Base-by-base conservation (phyloP, 1,140 invertebrate species). In the Camponotus pennsylvanicus region DNA sequence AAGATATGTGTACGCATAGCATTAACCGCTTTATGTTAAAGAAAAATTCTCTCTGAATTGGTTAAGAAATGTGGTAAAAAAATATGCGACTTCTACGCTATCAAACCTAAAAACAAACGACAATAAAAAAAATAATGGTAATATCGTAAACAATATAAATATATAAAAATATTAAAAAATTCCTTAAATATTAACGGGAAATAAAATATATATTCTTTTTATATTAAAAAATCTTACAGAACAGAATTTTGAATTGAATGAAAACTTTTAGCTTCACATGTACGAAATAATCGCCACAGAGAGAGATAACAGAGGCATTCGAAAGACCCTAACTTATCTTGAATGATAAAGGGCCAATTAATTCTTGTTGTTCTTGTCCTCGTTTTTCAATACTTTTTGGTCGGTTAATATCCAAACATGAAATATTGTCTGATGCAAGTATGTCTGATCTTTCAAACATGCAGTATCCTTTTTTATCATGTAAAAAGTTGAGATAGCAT, bases 281-380 rank as follows among this genome's bases (percentile, higher is more conserved):
- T 75, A 75, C 57, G 55, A 75, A 61, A 75, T 57, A 37, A 75
- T 75, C 9, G 69, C 40, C 40, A 9, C 13, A 49, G 52, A 27
- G 49, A 40, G 42, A 71, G 87, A 82, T 82, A 79, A 86, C 70
- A 52, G 37, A 78, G 32, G 42, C 69, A 82, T 69, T 70, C 37
- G 45, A 79, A 63, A 86, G 69, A 59, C 57, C 55, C 34, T 77
- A 49, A 57, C 85, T 89, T 86, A 77, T 82, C 87, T 71, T 7
- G 42, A 52, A 64, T 59, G 84, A 86, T 89, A 89, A 89, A 75
- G 77, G 71, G 57, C 64, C 45, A 88, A 57, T 59, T 59, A 32
- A 57, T 78, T 67, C 42, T 80, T 66, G 13, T 40, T 42, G 71
- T 83, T 75, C 69, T 73, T 71, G 27, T 71, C 59, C 21, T 70